Evolutionary conservation across 2,888 invertebrate genomes (phyloP).

Genomic region (Elysia crispata): DNA sequence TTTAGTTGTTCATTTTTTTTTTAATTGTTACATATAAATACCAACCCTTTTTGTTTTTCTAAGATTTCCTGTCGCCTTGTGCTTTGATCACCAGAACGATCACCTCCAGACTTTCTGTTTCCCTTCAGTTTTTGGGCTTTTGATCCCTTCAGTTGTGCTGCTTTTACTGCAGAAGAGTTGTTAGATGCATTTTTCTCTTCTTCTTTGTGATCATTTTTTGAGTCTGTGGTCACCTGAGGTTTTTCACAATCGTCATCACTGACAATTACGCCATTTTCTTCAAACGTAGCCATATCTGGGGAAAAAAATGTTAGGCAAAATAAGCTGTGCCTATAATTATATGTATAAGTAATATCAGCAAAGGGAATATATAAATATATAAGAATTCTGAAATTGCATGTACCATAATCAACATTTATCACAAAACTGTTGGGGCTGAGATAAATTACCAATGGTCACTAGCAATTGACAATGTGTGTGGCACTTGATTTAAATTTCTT

Average conservation of each 20-base stretch:
- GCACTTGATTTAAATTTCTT: too few relatives aligned
- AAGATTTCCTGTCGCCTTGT: conserved; percentile 14
- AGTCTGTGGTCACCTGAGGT: not conserved
- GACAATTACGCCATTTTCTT: conserved; percentile 17
- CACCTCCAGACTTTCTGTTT: conserved; percentile 19
- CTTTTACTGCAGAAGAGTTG: conserved; percentile 37
- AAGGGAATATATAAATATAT: too few relatives aligned
- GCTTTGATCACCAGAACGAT: not conserved
- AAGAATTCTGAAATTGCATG: too few relatives aligned
- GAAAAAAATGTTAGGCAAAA: too few relatives aligned
- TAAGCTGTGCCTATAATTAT: too few relatives aligned
- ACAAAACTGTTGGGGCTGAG: too few relatives aligned
- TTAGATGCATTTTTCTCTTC: conserved; percentile 39
- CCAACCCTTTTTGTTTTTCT: conserved; percentile 29
- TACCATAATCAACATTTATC: too few relatives aligned
- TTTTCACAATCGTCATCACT: conserved; percentile 5
- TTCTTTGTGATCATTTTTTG: not conserved
- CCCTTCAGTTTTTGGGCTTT: conserved; percentile 9
- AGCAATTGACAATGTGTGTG: too few relatives aligned
- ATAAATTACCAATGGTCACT: too few relatives aligned
- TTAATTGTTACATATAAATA: too few relatives aligned
- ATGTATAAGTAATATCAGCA: too few relatives aligned
- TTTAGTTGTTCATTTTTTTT: too few relatives aligned
- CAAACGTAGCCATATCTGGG: conserved; percentile 33
- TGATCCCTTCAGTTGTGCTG: not conserved